Evolutionary conservation across 2,888 invertebrate genomes (phyloP), one percentile per base, ranked within the genome.

Genomic region (Norana najaformis): DNA sequence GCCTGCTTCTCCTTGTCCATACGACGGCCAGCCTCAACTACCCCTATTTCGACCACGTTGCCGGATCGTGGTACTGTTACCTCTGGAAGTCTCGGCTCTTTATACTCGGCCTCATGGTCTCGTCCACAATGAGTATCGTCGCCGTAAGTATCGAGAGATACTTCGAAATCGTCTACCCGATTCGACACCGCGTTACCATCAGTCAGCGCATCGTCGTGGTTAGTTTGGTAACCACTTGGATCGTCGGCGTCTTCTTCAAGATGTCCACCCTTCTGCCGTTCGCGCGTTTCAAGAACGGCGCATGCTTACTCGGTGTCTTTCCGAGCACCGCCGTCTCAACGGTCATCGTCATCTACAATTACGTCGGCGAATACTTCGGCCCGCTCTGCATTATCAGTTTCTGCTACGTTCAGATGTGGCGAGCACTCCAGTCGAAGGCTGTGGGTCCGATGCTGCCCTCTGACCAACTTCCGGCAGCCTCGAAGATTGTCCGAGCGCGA

Each of bases 331-430:
- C 5, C 18, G 85, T 85, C 1, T 85, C 85, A 13, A 85, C 85
- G 1, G 4, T 85, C 85, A 8, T 85, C 5, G 85, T 85, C 85
- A 23, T 85, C 36, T 85, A 85, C 85, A 85, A 85, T 35, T 85
- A 35, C 37, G 20, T 85, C 85, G 85, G 85, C 85, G 85, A 85
- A 36, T 85, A 85, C 85, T 16, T 85, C 36, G 36, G 4, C 8
- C 85, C 85, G 20, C 1, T 85, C 85, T 85, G 85, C 85, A 18
- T 85, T 35, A 36, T 85, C 85, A 85, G 36, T n/a, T 85, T 36
- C 85, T 85, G 85, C 85, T 85, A 85, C 85, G 36, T 36, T 2
- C 30, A 85, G 20, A 85, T 85, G 85, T 85, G 85, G 85, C n/a
- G 37, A 8, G 85, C 85, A 2, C 85, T 85, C 4, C 85, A 23